These are phyloP conservation scores for Lacerta agilis DNA, from an alignment of 2,797 vertebrate genomes.

Conservation along the genomic window DNA sequence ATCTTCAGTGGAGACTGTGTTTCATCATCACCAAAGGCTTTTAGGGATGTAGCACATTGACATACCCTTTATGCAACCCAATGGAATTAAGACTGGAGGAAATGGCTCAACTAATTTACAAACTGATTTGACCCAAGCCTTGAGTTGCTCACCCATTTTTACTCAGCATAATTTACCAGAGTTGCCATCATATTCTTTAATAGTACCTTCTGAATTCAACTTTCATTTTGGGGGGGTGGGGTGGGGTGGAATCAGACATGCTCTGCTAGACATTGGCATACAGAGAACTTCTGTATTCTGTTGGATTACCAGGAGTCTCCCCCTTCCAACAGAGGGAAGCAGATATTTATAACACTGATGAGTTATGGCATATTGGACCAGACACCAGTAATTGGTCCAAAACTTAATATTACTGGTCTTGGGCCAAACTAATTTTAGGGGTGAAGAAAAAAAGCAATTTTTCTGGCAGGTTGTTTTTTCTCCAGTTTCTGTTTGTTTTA, in stretches of 20 bases:
- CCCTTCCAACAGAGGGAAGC: not conserved
- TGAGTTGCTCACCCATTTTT: not conserved
- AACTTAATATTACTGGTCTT: not conserved
- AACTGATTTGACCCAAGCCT: not conserved
- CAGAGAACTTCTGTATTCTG: not conserved
- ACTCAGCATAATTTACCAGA: not conserved
- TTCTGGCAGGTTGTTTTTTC: slow-evolving; percentile 18
- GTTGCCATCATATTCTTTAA: not conserved
- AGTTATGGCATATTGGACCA: slow-evolving; percentile 14
- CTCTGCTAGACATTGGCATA: not conserved
- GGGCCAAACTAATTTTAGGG: slow-evolving; percentile 32
- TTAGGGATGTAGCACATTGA: not conserved
- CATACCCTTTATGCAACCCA: not conserved
- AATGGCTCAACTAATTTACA: not conserved
- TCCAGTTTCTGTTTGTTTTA: slow-evolving; percentile 7
- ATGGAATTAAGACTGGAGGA: not conserved
- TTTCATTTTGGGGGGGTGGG: too few relatives aligned
- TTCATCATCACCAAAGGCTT: not conserved
- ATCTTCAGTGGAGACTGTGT: too few relatives aligned
- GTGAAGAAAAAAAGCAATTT: slow-evolving; percentile 43
- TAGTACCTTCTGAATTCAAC: not conserved
- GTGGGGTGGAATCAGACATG: not conserved
- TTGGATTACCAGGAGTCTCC: not conserved
- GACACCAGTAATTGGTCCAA: slow-evolving; percentile 15
- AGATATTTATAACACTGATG: slow-evolving; percentile 3